Evolutionary conservation across 1,140 invertebrate genomes (phyloP).

Genomic region (Zaprionus gabonicus): DNA sequence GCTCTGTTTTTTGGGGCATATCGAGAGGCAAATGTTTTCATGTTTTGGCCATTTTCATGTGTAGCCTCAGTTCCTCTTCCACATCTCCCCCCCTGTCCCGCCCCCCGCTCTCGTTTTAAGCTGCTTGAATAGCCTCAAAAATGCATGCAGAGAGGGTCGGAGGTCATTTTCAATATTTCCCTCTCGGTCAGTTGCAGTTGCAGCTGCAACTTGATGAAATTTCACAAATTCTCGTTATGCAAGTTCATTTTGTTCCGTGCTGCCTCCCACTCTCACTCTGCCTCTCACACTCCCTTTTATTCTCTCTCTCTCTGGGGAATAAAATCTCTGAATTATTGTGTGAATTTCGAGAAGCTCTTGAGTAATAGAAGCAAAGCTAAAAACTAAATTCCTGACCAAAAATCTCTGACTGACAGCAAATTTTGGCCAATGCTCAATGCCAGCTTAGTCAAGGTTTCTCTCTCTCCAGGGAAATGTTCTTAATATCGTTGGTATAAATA

Average conservation of each 20-base stretch:
- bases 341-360: conserved; percentile 15
- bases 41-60: conserved; percentile 11
- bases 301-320: neutral
- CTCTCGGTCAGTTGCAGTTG: conserved; percentile 18
- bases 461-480: neutral
- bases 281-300: no score
- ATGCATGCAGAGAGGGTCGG: conserved; percentile 11
- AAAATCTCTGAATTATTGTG: conserved; percentile 11
- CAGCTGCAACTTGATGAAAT: conserved; percentile 34
- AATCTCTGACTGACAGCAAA: neutral
- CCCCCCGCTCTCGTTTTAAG: neutral
- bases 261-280: neutral
- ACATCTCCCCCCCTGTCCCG: neutral
- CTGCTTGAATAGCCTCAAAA: conserved; percentile 20
- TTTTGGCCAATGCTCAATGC: neutral
- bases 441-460: neutral
- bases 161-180: conserved; percentile 20
- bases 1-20: conserved; percentile 2
- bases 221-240: conserved; percentile 29
- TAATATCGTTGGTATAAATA: neutral
- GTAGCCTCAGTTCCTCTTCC: neutral
- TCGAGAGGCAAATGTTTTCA: conserved; percentile 17
- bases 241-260: neutral
- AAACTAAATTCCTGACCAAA: neutral
- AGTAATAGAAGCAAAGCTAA: conserved; percentile 13